These are phyloP conservation scores for Semotilus atromaculatus DNA, from an alignment of 2,797 vertebrate species.

Conservation along the genomic window DNA sequence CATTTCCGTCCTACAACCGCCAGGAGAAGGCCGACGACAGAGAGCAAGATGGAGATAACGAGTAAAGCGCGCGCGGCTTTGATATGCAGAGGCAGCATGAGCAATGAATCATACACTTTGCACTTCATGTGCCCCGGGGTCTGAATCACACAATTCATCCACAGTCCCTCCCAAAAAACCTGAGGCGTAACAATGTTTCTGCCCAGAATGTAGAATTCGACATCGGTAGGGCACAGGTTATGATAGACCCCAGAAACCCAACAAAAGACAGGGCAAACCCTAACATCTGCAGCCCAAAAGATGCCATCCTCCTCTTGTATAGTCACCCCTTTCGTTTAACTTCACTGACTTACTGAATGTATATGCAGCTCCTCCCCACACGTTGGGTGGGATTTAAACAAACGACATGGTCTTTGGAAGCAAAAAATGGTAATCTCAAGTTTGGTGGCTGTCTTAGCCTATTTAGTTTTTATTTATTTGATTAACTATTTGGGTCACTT, in stretches of 20 bases:
- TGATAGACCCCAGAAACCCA: conserved; percentile 76
- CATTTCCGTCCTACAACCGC: conserved; percentile 82
- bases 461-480: not conserved
- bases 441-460: not conserved
- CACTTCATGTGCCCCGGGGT: conserved; percentile 81
- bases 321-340: not conserved
- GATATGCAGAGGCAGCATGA: conserved; percentile 74
- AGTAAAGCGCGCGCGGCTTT: conserved; percentile 77
- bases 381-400: conserved; percentile 68
- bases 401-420: not conserved
- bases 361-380: conserved; percentile 36
- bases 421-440: not conserved
- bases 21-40: conserved; percentile 77
- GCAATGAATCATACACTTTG: conserved; percentile 76
- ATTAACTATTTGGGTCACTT: not conserved
- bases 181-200: too few species aligned
- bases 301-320: conserved; percentile 67
- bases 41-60: conserved; percentile 75
- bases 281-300: conserved; percentile 75
- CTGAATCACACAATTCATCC: conserved; percentile 80
- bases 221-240: conserved; percentile 76
- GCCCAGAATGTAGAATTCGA: conserved; percentile 79
- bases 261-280: conserved; percentile 72
- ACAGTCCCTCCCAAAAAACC: conserved; percentile 75
- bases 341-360: conserved; percentile 9